These are phyloP conservation scores for Atta texana DNA, from an alignment of 1,140 invertebrate species.

Conservation along the genomic window DNA sequence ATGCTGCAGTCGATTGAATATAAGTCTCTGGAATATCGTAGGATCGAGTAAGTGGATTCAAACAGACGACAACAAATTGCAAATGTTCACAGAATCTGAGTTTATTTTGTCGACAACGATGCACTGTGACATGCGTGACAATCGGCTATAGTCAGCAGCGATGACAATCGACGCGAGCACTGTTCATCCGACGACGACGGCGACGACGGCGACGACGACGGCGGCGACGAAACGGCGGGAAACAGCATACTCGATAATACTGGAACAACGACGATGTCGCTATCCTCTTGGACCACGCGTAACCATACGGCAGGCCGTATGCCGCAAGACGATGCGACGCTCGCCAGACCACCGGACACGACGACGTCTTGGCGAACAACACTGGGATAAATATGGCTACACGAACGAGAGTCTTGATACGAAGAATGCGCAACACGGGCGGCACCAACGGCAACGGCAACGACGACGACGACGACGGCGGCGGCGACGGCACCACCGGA, in stretches of 20 bases:
- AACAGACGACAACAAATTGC: slow-evolving; percentile 14
- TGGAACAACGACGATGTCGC: neutral
- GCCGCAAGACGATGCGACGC: slow-evolving; percentile 21
- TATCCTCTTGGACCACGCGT: slow-evolving; percentile 46
- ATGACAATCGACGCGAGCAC: neutral
- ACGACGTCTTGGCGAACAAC: slow-evolving; percentile 72
- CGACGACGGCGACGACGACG: neutral
- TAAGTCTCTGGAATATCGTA: neutral
- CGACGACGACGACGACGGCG: slow-evolving; percentile 40
- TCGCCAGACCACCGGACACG: slow-evolving; percentile 58
- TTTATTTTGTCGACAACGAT: neutral
- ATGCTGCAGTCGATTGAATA: neutral
- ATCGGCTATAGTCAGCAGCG: neutral
- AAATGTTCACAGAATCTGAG: slow-evolving; percentile 16
- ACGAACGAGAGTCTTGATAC: slow-evolving; percentile 51
- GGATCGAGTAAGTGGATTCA: neutral
- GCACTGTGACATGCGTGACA: slow-evolving; percentile 3
- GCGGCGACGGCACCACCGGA: slow-evolving; percentile 22
- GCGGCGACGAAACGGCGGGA: neutral
- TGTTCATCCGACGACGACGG: neutral
- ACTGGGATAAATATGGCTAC: slow-evolving; percentile 81
- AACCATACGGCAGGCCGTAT: slow-evolving; percentile 50
- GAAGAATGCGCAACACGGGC: slow-evolving; percentile 70
- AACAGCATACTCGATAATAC: slow-evolving; percentile 10
- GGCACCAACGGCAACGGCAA: neutral